A percentile compares a stretch with the other conserved stretches of the same genome.
These are phyloP conservation scores for Antedon bifida DNA, from an alignment of 35 echinoderm and acorn worm species.

Conservation along the genomic window DNA sequence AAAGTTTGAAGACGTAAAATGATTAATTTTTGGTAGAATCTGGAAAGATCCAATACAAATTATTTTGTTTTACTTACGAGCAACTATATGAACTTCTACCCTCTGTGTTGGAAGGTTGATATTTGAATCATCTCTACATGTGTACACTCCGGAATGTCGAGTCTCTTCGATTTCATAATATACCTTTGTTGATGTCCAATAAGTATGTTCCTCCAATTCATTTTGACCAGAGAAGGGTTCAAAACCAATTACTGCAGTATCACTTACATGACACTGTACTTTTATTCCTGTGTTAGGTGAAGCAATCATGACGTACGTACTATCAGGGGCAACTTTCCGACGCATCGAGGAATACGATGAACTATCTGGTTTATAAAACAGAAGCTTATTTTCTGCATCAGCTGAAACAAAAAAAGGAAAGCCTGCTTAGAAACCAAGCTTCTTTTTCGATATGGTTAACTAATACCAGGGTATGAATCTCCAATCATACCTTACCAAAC, in stretches of 20 bases:
- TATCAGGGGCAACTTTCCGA: not conserved
- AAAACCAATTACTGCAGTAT: not conserved
- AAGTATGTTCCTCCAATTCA: not conserved
- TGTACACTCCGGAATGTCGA: not conserved
- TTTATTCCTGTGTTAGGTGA: not conserved
- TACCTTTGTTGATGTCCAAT: not conserved
- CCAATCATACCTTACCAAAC: too few relatives aligned
- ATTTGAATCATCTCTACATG: not conserved
- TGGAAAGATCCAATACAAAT: too few relatives aligned
- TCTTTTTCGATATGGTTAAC: too few relatives aligned
- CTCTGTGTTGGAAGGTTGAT: too few relatives aligned
- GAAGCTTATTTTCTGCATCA: too few relatives aligned
- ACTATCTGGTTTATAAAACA: too few relatives aligned
- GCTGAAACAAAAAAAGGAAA: too few relatives aligned
- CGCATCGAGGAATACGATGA: too few relatives aligned
- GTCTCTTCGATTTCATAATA: not conserved
- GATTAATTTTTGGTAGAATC: too few relatives aligned
- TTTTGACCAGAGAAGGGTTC: not conserved
- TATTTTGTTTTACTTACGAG: not conserved
- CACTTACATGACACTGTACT: not conserved
- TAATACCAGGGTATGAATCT: too few relatives aligned
- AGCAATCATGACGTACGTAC: not conserved
- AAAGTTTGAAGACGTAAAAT: too few relatives aligned
- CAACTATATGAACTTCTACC: not conserved
- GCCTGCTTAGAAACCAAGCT: too few relatives aligned